Evolutionary conservation across 64 coral and sea anemone species (phyloP).

Genomic region (Stichodactyla mertensii): DNA sequence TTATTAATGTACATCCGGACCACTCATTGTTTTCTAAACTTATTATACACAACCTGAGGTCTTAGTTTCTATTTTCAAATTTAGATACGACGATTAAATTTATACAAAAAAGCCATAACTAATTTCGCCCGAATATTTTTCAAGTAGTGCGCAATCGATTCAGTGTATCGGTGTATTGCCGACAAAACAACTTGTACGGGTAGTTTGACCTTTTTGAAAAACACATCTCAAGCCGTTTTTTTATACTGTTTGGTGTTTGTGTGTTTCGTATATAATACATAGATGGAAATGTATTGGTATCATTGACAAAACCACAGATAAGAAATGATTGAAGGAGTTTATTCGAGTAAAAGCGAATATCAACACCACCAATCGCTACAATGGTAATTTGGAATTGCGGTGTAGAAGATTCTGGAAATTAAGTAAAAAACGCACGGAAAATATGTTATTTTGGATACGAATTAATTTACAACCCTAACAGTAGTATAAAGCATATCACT

Average conservation of each 20-base stretch:
- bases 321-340: background rate
- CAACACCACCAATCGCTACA: background rate
- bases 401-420: background rate
- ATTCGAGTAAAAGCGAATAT: background rate
- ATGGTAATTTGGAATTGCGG: background rate
- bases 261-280: background rate
- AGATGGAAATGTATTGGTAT: background rate
- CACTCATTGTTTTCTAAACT: constrained; percentile 1
- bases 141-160: no score
- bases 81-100: no score
- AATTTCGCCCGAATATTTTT: no score
- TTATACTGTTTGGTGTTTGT: background rate
- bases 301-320: background rate
- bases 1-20: background rate
- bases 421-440: background rate
- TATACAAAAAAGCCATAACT: no score
- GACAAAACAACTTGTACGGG: background rate
- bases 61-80: background rate
- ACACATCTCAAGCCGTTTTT: background rate
- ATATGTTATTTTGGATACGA: background rate
- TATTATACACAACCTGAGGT: background rate
- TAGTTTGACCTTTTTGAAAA: background rate
- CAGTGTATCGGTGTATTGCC: background rate
- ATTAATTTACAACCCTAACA: background rate
- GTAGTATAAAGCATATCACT: background rate